Conservation (phyloP, 2,888 invertebrate species). For the Aporophyla nigra region DNA sequence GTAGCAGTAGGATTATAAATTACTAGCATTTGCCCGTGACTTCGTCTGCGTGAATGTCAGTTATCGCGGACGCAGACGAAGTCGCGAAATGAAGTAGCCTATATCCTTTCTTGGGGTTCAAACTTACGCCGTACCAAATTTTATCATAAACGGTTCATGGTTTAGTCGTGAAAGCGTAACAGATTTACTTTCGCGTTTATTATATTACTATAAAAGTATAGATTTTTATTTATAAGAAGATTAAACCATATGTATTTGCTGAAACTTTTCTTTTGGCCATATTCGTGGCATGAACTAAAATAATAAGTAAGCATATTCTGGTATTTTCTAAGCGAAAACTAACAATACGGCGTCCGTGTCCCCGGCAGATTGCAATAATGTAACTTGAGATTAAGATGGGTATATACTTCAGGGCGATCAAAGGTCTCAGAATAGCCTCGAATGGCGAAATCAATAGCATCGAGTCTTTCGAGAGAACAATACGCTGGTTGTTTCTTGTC, state of each 20-base stretch:
- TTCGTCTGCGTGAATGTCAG: no score
- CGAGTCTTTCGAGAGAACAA: constrained; percentile 22
- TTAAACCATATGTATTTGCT: background rate
- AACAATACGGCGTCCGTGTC: background rate
- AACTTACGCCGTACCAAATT: no score
- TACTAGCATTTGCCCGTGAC: no score
- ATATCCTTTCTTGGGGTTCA: no score
- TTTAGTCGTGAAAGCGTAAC: no score
- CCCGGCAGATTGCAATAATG: constrained; percentile 14
- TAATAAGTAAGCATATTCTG: background rate
- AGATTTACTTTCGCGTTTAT: no score
- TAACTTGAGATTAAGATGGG: constrained; percentile 1
- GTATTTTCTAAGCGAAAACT: background rate
- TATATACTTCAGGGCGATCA: background rate
- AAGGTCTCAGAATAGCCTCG: constrained; percentile 22
- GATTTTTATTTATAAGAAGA: no score
- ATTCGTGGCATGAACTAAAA: background rate
- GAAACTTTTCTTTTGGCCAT: background rate
- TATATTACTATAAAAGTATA: no score
- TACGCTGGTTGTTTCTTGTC: constrained; percentile 18
- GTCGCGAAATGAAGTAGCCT: no score
- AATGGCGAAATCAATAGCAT: constrained; percentile 28
- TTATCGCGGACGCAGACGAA: no score
- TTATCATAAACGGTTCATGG: no score
- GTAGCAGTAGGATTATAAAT: background rate